phyloP scores from a whole-genome alignment of 2,113 vertebrate genomes.

The Piaya cayana region DNA sequence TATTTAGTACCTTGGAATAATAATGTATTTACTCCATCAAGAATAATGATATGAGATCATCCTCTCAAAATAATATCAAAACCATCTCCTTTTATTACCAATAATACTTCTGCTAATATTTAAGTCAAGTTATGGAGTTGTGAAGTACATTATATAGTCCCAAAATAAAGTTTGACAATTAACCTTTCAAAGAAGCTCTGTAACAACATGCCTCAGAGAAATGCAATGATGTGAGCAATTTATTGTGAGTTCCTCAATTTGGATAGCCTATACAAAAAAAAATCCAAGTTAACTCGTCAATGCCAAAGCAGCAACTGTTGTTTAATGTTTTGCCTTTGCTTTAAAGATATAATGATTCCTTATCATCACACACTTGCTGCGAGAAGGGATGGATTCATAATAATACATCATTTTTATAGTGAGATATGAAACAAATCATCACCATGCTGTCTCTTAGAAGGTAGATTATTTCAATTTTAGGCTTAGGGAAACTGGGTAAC shows the following conservation, averaged over 20 bases:
- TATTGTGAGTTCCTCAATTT: neutral
- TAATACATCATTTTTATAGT: neutral
- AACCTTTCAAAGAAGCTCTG: constrained; percentile 29
- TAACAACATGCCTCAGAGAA: neutral
- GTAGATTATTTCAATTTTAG: constrained; percentile 14
- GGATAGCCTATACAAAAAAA: neutral
- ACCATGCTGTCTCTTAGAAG: neutral
- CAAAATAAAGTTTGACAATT: constrained; percentile 31
- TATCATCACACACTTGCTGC: neutral
- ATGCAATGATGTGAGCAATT: neutral
- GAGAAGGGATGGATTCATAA: neutral
- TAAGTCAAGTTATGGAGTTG: neutral
- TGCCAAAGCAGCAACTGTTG: neutral
- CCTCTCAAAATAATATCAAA: constrained; percentile 40
- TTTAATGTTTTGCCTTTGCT: neutral
- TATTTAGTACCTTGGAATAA: neutral
- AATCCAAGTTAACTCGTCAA: neutral
- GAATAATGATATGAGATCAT: constrained; percentile 46
- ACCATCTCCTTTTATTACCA: constrained; percentile 29
- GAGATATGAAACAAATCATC: constrained; percentile 2
- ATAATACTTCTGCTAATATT: neutral
- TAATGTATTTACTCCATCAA: constrained; percentile 42
- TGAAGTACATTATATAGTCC: neutral
- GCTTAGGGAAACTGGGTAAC: neutral
- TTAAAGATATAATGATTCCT: constrained; percentile 9